These are phyloP conservation scores for Rhynchonycteris naso DNA, from an alignment of 2,797 vertebrate genomes.

Conservation along the genomic window DNA sequence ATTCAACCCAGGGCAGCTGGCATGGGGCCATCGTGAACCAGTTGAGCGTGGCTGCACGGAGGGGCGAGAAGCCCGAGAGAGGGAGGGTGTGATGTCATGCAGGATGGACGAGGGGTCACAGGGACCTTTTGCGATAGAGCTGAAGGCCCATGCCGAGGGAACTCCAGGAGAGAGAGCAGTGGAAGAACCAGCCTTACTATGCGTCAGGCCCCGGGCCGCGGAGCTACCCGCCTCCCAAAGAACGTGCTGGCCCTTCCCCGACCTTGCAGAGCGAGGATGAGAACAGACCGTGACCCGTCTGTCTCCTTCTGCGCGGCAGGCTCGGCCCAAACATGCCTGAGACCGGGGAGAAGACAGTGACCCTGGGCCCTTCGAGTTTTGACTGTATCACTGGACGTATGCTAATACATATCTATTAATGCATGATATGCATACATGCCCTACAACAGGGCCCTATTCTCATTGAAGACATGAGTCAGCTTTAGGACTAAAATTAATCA, in stretches of 20 bases:
- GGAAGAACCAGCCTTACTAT: not conserved
- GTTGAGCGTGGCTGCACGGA: not conserved
- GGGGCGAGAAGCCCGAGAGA: not conserved
- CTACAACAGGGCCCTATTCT: not conserved
- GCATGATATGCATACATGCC: accelerated
- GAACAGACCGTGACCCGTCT: accelerated
- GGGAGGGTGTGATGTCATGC: too few relatives aligned
- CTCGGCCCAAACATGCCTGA: accelerated
- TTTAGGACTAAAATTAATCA: not conserved
- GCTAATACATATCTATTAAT: accelerated
- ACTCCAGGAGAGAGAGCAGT: not conserved
- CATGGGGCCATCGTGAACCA: too few relatives aligned
- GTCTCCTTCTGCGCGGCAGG: accelerated
- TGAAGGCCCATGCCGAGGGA: not conserved
- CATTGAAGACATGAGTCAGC: not conserved
- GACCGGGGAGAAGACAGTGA: accelerated
- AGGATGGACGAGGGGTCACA: accelerated
- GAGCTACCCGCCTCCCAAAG: not conserved
- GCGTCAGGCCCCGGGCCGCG: too few relatives aligned
- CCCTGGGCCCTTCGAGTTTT: accelerated
- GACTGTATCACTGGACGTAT: not conserved
- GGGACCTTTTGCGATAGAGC: not conserved
- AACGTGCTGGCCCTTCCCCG: not conserved
- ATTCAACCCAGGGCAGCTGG: not conserved
- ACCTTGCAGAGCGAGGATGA: not conserved